Evolutionary conservation across 2,888 invertebrate genomes (phyloP).

Genomic region (Metopia argyrocephala): DNA sequence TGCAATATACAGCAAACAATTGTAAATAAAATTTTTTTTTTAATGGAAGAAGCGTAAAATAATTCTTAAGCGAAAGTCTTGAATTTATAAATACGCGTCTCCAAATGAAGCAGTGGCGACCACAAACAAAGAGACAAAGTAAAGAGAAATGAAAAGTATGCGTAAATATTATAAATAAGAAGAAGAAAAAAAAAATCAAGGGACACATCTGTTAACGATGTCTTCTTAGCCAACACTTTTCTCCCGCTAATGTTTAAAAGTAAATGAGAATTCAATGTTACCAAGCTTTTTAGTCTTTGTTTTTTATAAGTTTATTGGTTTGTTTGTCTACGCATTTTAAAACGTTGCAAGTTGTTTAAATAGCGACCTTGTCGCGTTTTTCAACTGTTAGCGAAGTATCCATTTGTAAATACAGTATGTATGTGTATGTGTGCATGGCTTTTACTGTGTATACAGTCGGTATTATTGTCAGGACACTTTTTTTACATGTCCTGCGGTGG

Average conservation of each 20-base stretch:
- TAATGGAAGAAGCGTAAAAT: neutral
- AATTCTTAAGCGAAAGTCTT: constrained; percentile 67
- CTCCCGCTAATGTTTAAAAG: neutral
- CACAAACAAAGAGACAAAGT: constrained; percentile 56
- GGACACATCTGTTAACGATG: constrained; percentile 59
- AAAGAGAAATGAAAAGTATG: constrained; percentile 6
- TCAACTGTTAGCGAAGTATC: constrained; percentile 56
- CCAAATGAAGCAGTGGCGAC: constrained; percentile 70
- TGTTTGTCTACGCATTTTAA: constrained; percentile 40
- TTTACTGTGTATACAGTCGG: constrained; percentile 68
- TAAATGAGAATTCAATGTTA: constrained; percentile 41
- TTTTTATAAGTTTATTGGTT: too few relatives aligned
- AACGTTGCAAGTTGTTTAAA: constrained; percentile 42
- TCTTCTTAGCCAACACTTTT: neutral
- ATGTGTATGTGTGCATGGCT: constrained; percentile 56
- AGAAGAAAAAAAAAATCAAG: constrained; percentile 12
- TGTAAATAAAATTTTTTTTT: constrained; percentile 9
- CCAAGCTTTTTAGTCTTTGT: constrained; percentile 47
- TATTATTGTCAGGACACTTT: constrained; percentile 70
- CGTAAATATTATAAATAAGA: constrained; percentile 46
- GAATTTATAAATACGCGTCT: constrained; percentile 72
- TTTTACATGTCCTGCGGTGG: constrained; percentile 76
- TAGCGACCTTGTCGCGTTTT: constrained; percentile 64
- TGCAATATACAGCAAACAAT: constrained; percentile 8
- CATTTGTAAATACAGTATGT: neutral